phyloP scores from a whole-genome alignment of 2,113 vertebrate species.

The Nyctibius bracteatus region DNA sequence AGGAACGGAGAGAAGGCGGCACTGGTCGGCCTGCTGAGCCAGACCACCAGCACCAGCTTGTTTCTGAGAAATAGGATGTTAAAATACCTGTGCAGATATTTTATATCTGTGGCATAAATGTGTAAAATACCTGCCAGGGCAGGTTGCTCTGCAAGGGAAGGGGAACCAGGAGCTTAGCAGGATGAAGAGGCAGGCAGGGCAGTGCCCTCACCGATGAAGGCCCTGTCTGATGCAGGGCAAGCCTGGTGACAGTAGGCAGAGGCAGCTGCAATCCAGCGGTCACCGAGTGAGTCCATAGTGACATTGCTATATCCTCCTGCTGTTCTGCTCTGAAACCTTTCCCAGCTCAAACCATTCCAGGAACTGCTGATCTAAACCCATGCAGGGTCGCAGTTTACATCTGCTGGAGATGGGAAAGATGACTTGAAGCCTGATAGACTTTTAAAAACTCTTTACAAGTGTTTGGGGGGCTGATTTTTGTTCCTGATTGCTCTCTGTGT shows the following conservation, averaged over 20 bases:
- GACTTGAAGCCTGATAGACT: neutral
- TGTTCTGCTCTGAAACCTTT: neutral
- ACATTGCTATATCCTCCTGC: neutral
- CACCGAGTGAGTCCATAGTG: rapidly evolving
- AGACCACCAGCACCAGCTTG: neutral
- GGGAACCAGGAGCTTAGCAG: neutral
- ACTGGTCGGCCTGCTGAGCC: neutral
- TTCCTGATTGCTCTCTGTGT: neutral
- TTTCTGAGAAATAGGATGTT: neutral
- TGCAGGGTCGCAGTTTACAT: neutral
- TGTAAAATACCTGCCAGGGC: neutral
- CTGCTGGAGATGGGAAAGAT: neutral
- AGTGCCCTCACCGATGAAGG: neutral
- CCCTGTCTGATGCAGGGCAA: neutral
- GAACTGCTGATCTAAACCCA: neutral
- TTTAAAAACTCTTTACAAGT: neutral
- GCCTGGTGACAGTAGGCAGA: neutral
- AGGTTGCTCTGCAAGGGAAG: neutral
- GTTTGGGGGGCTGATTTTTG: neutral
- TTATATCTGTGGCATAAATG: neutral
- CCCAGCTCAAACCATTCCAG: neutral
- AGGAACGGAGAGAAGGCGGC: neutral
- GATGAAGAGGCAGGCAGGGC: neutral
- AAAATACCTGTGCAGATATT: neutral
- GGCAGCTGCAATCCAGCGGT: neutral